Percentiles rank a stretch among this genome's conserved stretches.
These are phyloP conservation scores for Labeo rohita DNA, from an alignment of 2,113 vertebrate genomes.

Conservation along the genomic window DNA sequence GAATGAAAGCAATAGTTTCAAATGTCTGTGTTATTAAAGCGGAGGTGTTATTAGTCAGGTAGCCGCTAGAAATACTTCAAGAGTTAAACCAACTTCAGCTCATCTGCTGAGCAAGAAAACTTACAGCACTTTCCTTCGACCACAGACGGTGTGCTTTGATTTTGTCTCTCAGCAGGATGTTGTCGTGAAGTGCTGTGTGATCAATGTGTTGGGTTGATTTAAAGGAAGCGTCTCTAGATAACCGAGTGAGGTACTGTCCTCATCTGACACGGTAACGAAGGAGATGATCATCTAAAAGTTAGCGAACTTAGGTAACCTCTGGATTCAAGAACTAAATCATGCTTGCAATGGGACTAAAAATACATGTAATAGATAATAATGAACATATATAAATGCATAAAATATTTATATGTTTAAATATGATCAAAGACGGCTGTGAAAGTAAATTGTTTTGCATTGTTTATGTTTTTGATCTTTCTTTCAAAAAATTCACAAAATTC, in stretches of 20 bases:
- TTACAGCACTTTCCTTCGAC: conserved; percentile 1
- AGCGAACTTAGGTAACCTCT: background rate
- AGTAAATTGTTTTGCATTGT: no score
- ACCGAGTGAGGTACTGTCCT: conserved; percentile 1
- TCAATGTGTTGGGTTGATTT: conserved; percentile 57
- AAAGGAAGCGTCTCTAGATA: conserved; percentile 33
- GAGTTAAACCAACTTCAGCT: background rate
- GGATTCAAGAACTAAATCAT: background rate
- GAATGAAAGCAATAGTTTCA: background rate
- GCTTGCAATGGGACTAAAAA: background rate
- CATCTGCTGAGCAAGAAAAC: background rate
- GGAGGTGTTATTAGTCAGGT: conserved; percentile 1
- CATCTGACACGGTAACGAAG: background rate
- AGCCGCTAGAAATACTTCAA: background rate
- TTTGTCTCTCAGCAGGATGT: conserved; percentile 59
- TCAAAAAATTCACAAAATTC: no score
- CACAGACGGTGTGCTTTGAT: conserved; percentile 40
- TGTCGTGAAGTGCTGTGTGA: conserved; percentile 39
- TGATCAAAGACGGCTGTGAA: no score
- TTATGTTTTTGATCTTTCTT: no score
- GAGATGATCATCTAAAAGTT: background rate
- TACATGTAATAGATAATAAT: no score
- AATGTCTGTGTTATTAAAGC: background rate
- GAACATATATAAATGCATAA: no score
- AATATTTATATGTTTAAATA: no score